Evolutionary conservation across 1,140 invertebrate species (phyloP), one percentile per base, ranked within the genome.

Genomic region (Scaptomyza graminum): DNA sequence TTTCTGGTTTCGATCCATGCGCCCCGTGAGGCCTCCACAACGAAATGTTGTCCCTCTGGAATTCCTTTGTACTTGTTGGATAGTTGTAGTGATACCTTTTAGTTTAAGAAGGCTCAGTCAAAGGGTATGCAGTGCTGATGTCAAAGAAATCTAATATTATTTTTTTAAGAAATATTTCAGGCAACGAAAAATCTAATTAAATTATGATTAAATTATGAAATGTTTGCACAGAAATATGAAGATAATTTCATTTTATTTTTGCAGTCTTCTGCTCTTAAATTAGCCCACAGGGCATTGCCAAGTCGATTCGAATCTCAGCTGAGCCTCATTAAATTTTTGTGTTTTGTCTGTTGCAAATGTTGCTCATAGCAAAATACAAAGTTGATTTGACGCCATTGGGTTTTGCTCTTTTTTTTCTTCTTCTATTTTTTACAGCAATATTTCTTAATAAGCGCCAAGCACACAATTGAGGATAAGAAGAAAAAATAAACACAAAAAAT

Each of bases 361-460:
- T 54, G 49, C 76, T 61, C 66, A 51, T 63, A 64, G 76, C 65
- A 44, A 85, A 71, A 57, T 68, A 75, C 70, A 76, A 87, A 82
- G 68, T 79, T 88, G 72, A 82, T 88, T 87, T 82, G 83, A 82
- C 78, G 78, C 75, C 72, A 43, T 72, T 71, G 63, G 54, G 69
- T 66, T 88, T 88, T 22, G 18, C 4, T 1, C 3, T 18, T 18
- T 18, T 18, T 18, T 22, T 22, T 22, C 0, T 22, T 22, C 0
- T 22, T 22, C 4, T 82, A 79, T 78, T 88, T 88, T 88, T 82
- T 79, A 56, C 72, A 90, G 67, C 81, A 85, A 90, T 80, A 79
- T 81, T 76, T 82, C 75, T 74, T 84, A 82, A 90, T 90, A 90
- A 85, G 85, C 84, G 70, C 67, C 81, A 74, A 76, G 74, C 71